A percentile compares a stretch with the other conserved stretches of the same genome.
Conservation (phyloP, 2,888 invertebrate species). For the Spialia ferax region DNA sequence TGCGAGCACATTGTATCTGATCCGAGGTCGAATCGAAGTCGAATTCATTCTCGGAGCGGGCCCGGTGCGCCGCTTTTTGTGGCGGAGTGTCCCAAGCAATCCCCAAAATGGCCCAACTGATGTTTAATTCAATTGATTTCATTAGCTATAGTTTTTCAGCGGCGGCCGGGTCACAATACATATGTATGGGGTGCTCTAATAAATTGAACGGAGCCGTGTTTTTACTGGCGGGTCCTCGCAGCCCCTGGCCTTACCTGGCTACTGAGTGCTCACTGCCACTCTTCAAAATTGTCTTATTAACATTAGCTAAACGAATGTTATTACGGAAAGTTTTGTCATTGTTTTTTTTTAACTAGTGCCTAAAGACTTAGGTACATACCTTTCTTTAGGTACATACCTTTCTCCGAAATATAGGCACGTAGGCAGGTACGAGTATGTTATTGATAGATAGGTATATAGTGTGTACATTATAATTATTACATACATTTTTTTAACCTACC, state of each 20-base stretch:
- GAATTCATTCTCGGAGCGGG: conserved; percentile 29
- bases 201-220: conserved; percentile 61
- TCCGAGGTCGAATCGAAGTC: not conserved
- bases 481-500: too few species aligned
- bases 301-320: conserved; percentile 9
- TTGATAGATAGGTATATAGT: too few species aligned
- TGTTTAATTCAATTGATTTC: conserved; percentile 81
- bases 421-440: too few species aligned
- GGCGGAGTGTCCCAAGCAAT: conserved; percentile 55
- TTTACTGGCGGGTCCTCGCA: conserved; percentile 39
- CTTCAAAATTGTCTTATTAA: conserved; percentile 14
- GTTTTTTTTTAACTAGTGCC: too few species aligned
- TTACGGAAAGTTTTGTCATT: not conserved
- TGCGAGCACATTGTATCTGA: too few species aligned
- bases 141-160: conserved; percentile 76
- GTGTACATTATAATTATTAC: too few species aligned
- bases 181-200: conserved; percentile 77
- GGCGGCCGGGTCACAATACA: conserved; percentile 65
- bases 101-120: conserved; percentile 72
- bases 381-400: too few species aligned
- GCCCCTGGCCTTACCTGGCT: conserved; percentile 20
- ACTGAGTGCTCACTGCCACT: conserved; percentile 22
- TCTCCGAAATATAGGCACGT: too few species aligned
- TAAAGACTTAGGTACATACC: too few species aligned
- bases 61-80: conserved; percentile 53